Evolutionary conservation across 2,888 invertebrate genomes (phyloP).

Genomic region (Syrista parreyssii): DNA sequence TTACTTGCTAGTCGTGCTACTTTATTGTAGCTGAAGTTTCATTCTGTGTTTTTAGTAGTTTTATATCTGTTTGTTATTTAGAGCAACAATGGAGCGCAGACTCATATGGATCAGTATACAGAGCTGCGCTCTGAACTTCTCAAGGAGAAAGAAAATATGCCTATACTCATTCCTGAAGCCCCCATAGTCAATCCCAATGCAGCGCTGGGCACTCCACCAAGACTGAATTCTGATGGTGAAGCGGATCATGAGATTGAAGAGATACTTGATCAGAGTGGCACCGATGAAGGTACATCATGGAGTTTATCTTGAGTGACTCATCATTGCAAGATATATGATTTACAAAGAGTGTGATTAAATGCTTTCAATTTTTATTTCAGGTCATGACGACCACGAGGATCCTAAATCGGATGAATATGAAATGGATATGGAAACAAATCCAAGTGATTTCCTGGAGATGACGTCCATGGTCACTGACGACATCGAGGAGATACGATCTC

Average conservation of each 20-base stretch:
- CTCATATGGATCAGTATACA: constrained; percentile 36
- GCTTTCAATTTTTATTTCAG: constrained; percentile 14
- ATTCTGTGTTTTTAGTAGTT: neutral
- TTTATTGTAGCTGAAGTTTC: neutral
- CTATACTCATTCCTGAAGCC: constrained; percentile 62
- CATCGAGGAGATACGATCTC: constrained; percentile 22
- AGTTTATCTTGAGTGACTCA: neutral
- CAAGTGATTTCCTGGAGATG: constrained; percentile 62
- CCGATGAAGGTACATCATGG: constrained; percentile 53
- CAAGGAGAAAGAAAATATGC: constrained; percentile 57
- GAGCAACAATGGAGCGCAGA: constrained; percentile 28
- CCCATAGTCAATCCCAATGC: constrained; percentile 64
- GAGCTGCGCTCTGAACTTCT: constrained; percentile 50
- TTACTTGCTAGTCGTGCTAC: neutral
- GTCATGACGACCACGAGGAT: constrained; percentile 53
- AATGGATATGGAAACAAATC: constrained; percentile 65
- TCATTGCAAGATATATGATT: neutral
- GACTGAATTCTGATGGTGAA: constrained; percentile 61
- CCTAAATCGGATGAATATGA: constrained; percentile 62
- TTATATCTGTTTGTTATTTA: constrained; percentile 14
- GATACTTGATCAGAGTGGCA: constrained; percentile 52
- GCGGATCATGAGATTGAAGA: constrained; percentile 59
- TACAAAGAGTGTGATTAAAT: neutral
- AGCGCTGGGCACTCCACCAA: constrained; percentile 62
- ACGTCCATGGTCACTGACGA: constrained; percentile 54